These are phyloP conservation scores for Sphenopsis melanotis DNA, from an alignment of 2,797 vertebrate genomes.

Conservation along the genomic window DNA sequence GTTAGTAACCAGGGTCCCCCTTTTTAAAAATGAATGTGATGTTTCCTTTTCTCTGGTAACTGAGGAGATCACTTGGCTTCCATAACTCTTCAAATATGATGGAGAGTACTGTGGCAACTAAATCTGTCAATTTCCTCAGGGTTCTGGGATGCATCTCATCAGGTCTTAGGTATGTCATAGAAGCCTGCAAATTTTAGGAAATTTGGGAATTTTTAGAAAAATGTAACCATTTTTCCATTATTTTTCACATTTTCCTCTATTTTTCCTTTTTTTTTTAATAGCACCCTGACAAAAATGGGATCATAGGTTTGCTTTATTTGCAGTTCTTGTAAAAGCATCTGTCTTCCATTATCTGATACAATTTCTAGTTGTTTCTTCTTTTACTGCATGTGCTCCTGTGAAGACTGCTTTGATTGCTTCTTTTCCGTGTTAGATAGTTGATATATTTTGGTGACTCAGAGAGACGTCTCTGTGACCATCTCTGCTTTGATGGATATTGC, in stretches of 20 bases:
- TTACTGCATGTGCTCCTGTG: neutral
- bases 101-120: neutral
- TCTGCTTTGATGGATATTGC: neutral
- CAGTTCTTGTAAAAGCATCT: neutral
- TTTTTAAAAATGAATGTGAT: neutral
- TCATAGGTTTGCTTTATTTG: neutral
- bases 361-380: neutral
- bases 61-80: neutral
- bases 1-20: fast-evolving
- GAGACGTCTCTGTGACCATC: neutral
- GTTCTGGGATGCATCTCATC: neutral
- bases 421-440: neutral
- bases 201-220: neutral
- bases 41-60: neutral
- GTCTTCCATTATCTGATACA: neutral
- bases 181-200: neutral
- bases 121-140: neutral
- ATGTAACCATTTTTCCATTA: fast-evolving
- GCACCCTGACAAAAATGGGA: neutral
- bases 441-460: neutral
- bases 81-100: neutral
- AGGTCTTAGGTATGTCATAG: neutral
- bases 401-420: neutral
- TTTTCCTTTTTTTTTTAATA: fast-evolving
- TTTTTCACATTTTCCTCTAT: fast-evolving